Conservation (phyloP, 1,140 invertebrate genomes). For the Drosophila pandora region DNA sequence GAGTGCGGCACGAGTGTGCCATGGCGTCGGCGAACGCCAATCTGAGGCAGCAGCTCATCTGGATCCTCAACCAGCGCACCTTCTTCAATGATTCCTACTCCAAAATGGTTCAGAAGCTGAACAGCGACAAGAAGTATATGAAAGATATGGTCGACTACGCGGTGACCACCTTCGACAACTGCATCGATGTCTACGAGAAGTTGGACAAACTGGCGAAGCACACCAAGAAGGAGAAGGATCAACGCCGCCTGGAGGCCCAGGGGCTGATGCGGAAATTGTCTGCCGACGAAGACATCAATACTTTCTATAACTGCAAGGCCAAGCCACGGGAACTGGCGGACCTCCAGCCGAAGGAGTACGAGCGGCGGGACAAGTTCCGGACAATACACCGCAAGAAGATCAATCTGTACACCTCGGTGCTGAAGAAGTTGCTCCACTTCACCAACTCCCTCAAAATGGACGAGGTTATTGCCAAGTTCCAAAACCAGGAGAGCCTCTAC, state of each 20-base stretch:
- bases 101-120: constrained; percentile 62
- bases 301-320: constrained; percentile 66
- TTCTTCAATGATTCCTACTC: constrained; percentile 62
- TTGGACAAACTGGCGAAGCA: constrained; percentile 52
- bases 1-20: constrained; percentile 55
- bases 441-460: constrained; percentile 41
- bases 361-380: constrained; percentile 48
- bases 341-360: constrained; percentile 59
- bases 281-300: constrained; percentile 50
- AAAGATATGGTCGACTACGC: constrained; percentile 62
- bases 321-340: constrained; percentile 55
- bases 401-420: constrained; percentile 58
- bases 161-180: constrained; percentile 55
- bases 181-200: constrained; percentile 61
- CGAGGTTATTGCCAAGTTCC: constrained; percentile 62
- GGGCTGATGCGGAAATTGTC: constrained; percentile 60
- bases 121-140: constrained; percentile 68
- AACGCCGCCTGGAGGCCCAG: constrained; percentile 53
- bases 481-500: constrained; percentile 61
- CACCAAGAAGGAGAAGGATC: constrained; percentile 48
- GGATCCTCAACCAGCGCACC: constrained; percentile 52
- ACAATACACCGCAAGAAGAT: constrained; percentile 59
- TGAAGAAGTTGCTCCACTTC: constrained; percentile 59
- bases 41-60: constrained; percentile 51
- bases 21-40: constrained; percentile 50